phyloP scores from a whole-genome alignment of 2,797 vertebrate species.

The Amphiprion clarkii region DNA sequence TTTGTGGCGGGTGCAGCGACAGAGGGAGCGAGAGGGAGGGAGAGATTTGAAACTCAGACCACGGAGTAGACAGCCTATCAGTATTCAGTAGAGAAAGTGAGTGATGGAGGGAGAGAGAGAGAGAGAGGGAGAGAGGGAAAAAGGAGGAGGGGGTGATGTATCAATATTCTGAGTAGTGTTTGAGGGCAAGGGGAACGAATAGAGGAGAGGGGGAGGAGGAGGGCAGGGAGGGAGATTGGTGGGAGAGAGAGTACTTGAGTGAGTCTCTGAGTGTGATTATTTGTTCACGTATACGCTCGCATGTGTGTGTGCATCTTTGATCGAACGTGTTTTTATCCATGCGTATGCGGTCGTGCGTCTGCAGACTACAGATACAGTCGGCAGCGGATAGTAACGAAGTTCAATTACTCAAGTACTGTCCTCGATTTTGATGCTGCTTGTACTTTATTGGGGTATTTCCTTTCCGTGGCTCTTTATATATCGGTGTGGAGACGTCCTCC shows the following conservation, averaged over 20 bases:
- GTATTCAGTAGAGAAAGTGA: conserved; percentile 91
- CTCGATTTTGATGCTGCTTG: not conserved
- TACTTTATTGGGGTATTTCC: conserved; percentile 1
- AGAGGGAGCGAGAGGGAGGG: conserved; percentile 78
- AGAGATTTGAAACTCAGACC: conserved; percentile 89
- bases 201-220: conserved; percentile 74
- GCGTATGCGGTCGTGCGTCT: conserved; percentile 27
- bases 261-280: conserved; percentile 85
- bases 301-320: conserved; percentile 48
- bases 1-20: conserved; percentile 61
- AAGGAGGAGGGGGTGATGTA: conserved; percentile 86
- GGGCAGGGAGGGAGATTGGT: conserved; percentile 56
- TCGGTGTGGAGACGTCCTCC: not conserved
- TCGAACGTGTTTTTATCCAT: conserved; percentile 38
- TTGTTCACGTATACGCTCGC: conserved; percentile 77
- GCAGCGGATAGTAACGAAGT: conserved; percentile 21
- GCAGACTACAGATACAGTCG: conserved; percentile 18
- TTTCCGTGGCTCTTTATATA: conserved; percentile 2
- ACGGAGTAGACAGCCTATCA: conserved; percentile 90
- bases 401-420: conserved; percentile 13
- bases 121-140: conserved; percentile 57
- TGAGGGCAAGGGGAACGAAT: conserved; percentile 89
- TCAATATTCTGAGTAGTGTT: conserved; percentile 92
- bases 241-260: conserved; percentile 79
- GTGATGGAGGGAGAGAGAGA: conserved; percentile 84